Evolutionary conservation across 2,113 vertebrate species (phyloP).

Genomic region (Sceloporus tristichus): DNA sequence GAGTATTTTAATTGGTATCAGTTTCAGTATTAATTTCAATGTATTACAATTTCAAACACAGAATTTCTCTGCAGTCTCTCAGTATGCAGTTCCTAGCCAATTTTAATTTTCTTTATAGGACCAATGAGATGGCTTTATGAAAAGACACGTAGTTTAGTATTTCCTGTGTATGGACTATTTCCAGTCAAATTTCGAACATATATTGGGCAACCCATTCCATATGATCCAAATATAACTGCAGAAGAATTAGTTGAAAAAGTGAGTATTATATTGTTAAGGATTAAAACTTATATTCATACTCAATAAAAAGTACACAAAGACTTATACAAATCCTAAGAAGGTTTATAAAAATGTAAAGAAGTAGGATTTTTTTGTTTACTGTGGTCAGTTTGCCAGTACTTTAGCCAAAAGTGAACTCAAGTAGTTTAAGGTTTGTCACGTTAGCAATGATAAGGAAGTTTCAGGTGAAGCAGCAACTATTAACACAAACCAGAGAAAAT

Average conservation of each 20-base stretch:
- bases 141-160: slow-evolving; percentile 82
- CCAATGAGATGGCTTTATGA: slow-evolving; percentile 88
- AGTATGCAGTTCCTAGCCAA: too few species aligned
- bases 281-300: neutral
- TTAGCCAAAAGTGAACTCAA: too few species aligned
- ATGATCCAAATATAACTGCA: slow-evolving; percentile 85
- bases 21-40: neutral
- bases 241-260: slow-evolving; percentile 88
- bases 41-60: neutral
- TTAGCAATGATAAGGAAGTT: too few species aligned
- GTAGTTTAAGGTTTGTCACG: too few species aligned
- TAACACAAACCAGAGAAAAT: too few species aligned
- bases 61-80: neutral
- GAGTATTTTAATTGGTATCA: neutral
- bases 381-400: too few species aligned
- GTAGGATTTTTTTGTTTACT: too few species aligned
- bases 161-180: slow-evolving; percentile 88
- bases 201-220: slow-evolving; percentile 90
- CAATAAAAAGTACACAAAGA: too few species aligned
- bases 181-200: slow-evolving; percentile 91
- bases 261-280: slow-evolving; percentile 41
- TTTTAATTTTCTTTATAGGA: slow-evolving; percentile 70
- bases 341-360: too few species aligned
- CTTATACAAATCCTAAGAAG: too few species aligned
- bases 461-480: too few species aligned